Evolutionary conservation across 2,888 invertebrate genomes (phyloP), one percentile per base, ranked within the genome.

Genomic region (Drosophila bunnanda): DNA sequence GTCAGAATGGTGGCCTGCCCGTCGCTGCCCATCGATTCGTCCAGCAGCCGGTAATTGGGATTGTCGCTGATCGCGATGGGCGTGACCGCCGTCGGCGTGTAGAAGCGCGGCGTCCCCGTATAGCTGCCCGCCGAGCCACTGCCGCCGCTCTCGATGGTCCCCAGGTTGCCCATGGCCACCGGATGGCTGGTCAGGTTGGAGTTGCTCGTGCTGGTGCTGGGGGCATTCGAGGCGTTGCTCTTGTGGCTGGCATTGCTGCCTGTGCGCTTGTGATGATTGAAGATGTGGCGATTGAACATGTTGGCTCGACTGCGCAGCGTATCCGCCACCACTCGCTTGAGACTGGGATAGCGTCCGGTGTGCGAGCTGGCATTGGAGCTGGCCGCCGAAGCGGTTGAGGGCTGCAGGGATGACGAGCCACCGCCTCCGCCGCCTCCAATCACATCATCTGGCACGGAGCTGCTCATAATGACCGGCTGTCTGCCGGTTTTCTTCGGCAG

Each of bases 111-210:
- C 12, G 90, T 82, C 8, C 84, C 80, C 12, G 82, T 76, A 61
- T 87, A 90, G 57, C 90, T 91, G 30, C 89, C 89, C 3, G 90
- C 89, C 50, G 90, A 90, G 34, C 90, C 90, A 68, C 90, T 91
- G 62, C 90, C 91, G 1, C 86, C 86, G 43, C 89, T 87, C 60
- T 88, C 88, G 22, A 86, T 86, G 34, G 86, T 86, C 22, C 86
- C 84, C 15, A 86, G 70, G 64, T 86, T 86, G 36, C 77, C 76
- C 79, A 78, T 83, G 53, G 80, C 83, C 75, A 86, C 80, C 17
- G 86, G 80, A 55, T 83, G 67, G 48, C 79, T 81, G 44, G 89
- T 84, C 25, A 91, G 78, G 54, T 91, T 91, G 15, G 88, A 82
- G 72, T 86, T 91, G 72, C 91, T 91, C 5, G 50, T 50, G 69